Base-by-base conservation (phyloP, 2,797 vertebrate species). In the Alcedo quadribrachys region DNA sequence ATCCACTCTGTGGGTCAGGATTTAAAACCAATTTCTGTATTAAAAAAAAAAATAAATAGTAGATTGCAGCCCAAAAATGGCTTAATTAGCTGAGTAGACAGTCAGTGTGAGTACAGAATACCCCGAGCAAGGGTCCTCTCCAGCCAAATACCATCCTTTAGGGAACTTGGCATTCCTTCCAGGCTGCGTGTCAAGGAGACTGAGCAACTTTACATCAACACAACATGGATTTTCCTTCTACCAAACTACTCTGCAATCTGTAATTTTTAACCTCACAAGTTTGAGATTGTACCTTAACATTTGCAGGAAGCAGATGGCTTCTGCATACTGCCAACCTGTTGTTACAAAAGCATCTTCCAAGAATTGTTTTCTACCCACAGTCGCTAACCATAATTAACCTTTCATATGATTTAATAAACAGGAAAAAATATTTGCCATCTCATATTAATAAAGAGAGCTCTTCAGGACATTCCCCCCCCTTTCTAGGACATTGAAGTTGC, bases 211-310 rank as follows among this genome's bases (percentile, higher is more conserved):
- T 96, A 87, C 91, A 97, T 97, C 96, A 98, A 97, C 96, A 96
- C 96, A 97, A 94, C 95, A 96, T 96, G 96, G 96, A 96, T 98
- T 97, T 98, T 97, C 94, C 94, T 92, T 96, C 90, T 90, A 93
- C 91, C 90, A 92, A 97, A 97, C 92, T 96, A 97, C 90, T 93
- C 87, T 85, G 94, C 97, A 97, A 96, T 97, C 97, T 98, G 98
- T 97, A 98, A 96, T 96, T 95, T 96, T 97, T 97, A 98, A 98
- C 97, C 97, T 96, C 97, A 96, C 97, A 97, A 97, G 90, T 98
- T 97, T 97, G 96, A 97, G 96, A 97, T 92, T 98, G 97, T 98
- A 98, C 97, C 98, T 98, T 98, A 97, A 97, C 98, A 97, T 98
- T 98, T 98, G 97, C 93, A 93, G 91, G 97, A 97, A 98, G 96